These are phyloP conservation scores for Atractosteus spatula DNA, from an alignment of 2,113 vertebrate genomes.

Conservation along the genomic window DNA sequence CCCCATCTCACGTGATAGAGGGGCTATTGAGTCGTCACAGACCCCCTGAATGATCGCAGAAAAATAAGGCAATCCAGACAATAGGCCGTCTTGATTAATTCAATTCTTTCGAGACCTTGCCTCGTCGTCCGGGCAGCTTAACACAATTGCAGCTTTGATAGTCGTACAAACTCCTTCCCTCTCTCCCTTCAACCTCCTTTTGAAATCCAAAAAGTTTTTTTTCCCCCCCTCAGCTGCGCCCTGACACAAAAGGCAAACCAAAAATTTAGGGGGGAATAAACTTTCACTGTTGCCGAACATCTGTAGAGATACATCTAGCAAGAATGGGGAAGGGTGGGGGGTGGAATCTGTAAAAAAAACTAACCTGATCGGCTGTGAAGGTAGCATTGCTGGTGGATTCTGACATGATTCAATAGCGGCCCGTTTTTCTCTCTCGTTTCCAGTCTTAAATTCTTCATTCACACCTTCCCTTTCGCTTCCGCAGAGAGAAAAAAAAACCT, in stretches of 20 bases:
- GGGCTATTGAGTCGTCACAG: slow-evolving; percentile 81
- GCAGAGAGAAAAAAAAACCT: slow-evolving; percentile 57
- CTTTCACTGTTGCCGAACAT: not conserved
- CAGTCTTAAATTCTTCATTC: slow-evolving; percentile 68
- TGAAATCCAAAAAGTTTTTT: slow-evolving; percentile 12
- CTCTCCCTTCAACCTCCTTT: slow-evolving; percentile 32
- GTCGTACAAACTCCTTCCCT: slow-evolving; percentile 51
- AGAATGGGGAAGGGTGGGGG: not conserved
- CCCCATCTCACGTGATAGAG: slow-evolving; percentile 66
- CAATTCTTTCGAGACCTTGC: slow-evolving; percentile 78
- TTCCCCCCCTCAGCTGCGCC: not conserved
- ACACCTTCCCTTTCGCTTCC: slow-evolving; percentile 66
- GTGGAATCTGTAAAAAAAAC: slow-evolving; percentile 34
- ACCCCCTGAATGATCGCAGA: slow-evolving; percentile 76
- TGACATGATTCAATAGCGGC: slow-evolving; percentile 68
- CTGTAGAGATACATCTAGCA: not conserved
- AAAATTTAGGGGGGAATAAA: not conserved
- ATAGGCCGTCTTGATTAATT: slow-evolving; percentile 80
- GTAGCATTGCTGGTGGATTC: slow-evolving; percentile 61
- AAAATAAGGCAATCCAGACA: slow-evolving; percentile 75
- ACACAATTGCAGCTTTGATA: slow-evolving; percentile 76
- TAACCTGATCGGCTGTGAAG: slow-evolving; percentile 69
- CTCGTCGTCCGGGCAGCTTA: slow-evolving; percentile 77
- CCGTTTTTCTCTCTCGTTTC: slow-evolving; percentile 56
- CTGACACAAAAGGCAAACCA: not conserved